These are phyloP conservation scores for Drosophila novamexicana DNA, from an alignment of 1,140 invertebrate species.

Conservation along the genomic window DNA sequence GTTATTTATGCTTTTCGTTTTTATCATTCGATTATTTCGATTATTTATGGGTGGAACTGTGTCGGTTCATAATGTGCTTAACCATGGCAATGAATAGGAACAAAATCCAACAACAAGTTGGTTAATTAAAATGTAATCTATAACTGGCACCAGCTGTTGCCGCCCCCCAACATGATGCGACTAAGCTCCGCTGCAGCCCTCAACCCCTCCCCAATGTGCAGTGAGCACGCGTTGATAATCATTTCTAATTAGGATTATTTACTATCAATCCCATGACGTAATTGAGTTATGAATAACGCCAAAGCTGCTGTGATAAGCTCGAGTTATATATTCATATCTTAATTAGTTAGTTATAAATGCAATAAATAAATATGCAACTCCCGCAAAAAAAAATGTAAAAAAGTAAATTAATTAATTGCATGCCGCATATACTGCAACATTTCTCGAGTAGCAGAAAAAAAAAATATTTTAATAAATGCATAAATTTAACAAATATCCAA, in stretches of 20 bases:
- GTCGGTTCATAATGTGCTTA: conserved; percentile 28
- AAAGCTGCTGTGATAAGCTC: conserved; percentile 22
- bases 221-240: conserved; percentile 25
- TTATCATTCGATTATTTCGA: conserved; percentile 59
- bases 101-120: conserved; percentile 58
- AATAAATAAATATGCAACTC: conserved; percentile 22
- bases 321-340: conserved; percentile 24
- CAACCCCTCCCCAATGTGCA: not conserved
- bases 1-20: conserved; percentile 70
- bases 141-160: conserved; percentile 55
- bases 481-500: conserved; percentile 11
- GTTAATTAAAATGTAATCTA: conserved; percentile 75
- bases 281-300: conserved; percentile 22
- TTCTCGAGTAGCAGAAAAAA: not conserved
- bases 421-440: not conserved
- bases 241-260: conserved; percentile 53
- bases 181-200: not conserved
- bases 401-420: conserved; percentile 26
- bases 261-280: conserved; percentile 23
- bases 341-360: conserved; percentile 41
- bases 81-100: conserved; percentile 39
- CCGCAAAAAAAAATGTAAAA: not conserved
- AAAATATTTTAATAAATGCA: conserved; percentile 53
- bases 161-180: conserved; percentile 48
- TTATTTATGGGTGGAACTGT: conserved; percentile 52